Evolutionary conservation across 2,888 invertebrate genomes (phyloP).

Genomic region (Carterocephalus palaemon): DNA sequence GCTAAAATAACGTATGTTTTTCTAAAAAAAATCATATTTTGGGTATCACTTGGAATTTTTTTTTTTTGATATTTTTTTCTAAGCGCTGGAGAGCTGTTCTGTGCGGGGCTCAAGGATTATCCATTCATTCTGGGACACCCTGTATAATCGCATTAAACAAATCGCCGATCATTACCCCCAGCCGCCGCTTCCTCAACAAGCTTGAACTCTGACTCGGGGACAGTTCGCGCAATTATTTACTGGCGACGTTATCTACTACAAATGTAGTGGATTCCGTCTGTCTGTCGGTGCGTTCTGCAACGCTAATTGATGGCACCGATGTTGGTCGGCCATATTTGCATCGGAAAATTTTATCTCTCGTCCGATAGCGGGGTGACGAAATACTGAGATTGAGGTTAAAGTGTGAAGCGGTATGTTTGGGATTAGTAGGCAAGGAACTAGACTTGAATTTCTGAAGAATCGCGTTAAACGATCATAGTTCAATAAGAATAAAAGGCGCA

Average conservation of each 20-base stretch:
- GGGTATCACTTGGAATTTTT: no score
- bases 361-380: conserved; percentile 11
- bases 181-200: conserved; percentile 20
- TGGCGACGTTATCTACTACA: conserved; percentile 24
- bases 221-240: conserved; percentile 24
- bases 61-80: no score
- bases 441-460: no score
- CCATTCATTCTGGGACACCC: no score
- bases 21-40: no score
- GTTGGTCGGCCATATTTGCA: conserved; percentile 16
- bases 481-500: no score
- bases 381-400: conserved; percentile 1
- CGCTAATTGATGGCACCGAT: conserved; percentile 20
- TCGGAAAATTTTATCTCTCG: conserved; percentile 14
- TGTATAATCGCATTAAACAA: conserved; percentile 10
- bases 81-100: no score
- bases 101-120: no score
- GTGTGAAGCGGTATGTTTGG: conserved; percentile 1
- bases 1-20: no score
- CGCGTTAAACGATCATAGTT: no score
- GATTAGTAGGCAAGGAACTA: no score
- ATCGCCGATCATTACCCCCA: conserved; percentile 17
- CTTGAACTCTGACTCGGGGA: conserved; percentile 20
- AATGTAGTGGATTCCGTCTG: conserved; percentile 25
- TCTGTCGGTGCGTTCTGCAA: conserved; percentile 24